Evolutionary conservation across 2,113 vertebrate species (phyloP).

Genomic region (Fukomys damarensis): DNA sequence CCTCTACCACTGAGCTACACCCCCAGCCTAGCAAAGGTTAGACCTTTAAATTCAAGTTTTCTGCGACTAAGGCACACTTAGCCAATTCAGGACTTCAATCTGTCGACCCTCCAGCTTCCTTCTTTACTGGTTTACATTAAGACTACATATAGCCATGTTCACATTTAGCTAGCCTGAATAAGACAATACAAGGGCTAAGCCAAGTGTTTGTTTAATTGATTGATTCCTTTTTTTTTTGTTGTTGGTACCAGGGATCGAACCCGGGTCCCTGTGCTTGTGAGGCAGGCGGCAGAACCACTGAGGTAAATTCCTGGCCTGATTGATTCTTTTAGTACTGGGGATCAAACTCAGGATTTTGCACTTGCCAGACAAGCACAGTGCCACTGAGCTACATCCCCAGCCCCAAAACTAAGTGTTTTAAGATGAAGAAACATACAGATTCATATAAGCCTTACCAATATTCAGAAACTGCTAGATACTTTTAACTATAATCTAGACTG

Average conservation of each 20-base stretch:
- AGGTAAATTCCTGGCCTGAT: too few relatives aligned
- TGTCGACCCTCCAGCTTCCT: not conserved
- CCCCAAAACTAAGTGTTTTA: constrained; percentile 21
- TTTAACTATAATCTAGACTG: not conserved
- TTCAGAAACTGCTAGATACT: constrained; percentile 19
- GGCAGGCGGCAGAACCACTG: too few relatives aligned
- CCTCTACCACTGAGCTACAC: not conserved
- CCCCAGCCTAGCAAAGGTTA: not conserved
- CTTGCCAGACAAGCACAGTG: too few relatives aligned
- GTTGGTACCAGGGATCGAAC: too few relatives aligned
- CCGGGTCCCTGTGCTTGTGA: too few relatives aligned
- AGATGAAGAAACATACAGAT: constrained; percentile 8
- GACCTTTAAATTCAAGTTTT: constrained; percentile 12
- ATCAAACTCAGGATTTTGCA: too few relatives aligned
- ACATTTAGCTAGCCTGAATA: not conserved
- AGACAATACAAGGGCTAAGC: not conserved
- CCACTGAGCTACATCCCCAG: too few relatives aligned
- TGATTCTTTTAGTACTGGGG: too few relatives aligned
- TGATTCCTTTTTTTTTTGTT: too few relatives aligned
- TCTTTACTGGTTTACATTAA: constrained; percentile 10
- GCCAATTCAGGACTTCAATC: constrained; percentile 31
- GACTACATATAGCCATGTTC: constrained; percentile 13
- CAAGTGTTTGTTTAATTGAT: too few relatives aligned
- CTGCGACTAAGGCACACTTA: not conserved
- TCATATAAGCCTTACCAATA: constrained; percentile 41